Evolutionary conservation across 1,140 invertebrate species (phyloP), one percentile per base, ranked within the genome.

Genomic region (Pseudachorutes palmiensis): DNA sequence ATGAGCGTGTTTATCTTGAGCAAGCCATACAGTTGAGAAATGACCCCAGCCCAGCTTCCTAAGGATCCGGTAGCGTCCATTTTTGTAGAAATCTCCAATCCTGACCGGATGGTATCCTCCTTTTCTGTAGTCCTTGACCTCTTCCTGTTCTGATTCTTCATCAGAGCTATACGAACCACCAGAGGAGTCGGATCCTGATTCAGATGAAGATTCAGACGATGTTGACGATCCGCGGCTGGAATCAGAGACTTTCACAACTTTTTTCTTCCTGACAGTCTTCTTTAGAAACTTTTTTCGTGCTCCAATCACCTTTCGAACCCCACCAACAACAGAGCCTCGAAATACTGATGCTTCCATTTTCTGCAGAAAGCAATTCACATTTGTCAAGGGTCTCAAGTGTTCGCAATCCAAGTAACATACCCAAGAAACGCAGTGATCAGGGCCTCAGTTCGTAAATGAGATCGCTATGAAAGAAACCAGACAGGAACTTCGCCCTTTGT

Each of bases 11-110:
- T 36, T 12, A 82, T 97, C 94, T 93, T 92, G 97, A 80, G 93
- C 95, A 29, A 98, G 85, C 94, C 94, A 98, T 36, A 98, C 95
- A 19, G 95, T 98, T 60, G 94, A 97, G 79, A 98, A 98, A 79
- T 98, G 94, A 66, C 95, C 95, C 95, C 95, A 98, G 71, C 95
- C 95, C 73, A 98, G 82, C 83, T 98, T 98, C 70, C 94, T 22
- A 29, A 60, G 26, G 73, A 97, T 91, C 83, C 94, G 91, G 82
- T 98, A 98, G 70, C 92, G 87, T 12, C 58, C 58, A 77, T 86
- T 87, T 78, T 92, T 83, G 80, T 96, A 96, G 63, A 97, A 82
- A 82, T 97, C 93, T 72, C 93, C 93, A 80, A 97, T 97, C 83
- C 92, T 94, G 57, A 98, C 93, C 72, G 93, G 93, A 85, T 97